Percentiles rank a stretch among this genome's conserved stretches.
Conservation (phyloP, 1,140 invertebrate genomes). For the Penaeus japonicus region DNA sequence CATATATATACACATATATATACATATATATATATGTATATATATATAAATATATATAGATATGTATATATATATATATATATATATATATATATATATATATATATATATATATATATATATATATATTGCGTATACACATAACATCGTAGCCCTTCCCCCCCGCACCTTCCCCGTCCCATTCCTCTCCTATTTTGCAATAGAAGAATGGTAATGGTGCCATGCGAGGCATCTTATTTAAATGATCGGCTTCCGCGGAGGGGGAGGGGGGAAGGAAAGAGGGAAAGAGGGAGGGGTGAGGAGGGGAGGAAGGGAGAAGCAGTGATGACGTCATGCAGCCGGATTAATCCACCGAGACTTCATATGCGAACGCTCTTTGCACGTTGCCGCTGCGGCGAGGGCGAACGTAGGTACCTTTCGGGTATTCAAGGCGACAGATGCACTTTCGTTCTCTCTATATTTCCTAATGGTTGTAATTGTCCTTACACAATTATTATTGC, state of each 20-base stretch:
- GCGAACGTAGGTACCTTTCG: not conserved
- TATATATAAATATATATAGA: not conserved
- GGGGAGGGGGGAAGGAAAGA: not conserved
- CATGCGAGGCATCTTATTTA: not conserved
- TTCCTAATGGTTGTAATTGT: slow-evolving; percentile 23
- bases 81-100: slow-evolving; percentile 8
- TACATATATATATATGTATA: not conserved
- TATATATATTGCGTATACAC: not conserved
- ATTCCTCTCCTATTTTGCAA: not conserved
- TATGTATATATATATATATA: not conserved
- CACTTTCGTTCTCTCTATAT: not conserved
- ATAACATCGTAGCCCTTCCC: not conserved
- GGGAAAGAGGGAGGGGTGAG: too few relatives aligned
- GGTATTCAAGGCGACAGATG: not conserved
- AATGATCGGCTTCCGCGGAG: not conserved
- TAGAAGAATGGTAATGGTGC: too few relatives aligned
- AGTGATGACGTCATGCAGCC: too few relatives aligned
- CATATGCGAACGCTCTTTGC: too few relatives aligned
- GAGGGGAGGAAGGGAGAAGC: too few relatives aligned
- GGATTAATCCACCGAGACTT: too few relatives aligned
- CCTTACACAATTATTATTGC: slow-evolving; percentile 38
- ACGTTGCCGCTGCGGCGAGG: too few relatives aligned
- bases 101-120: not conserved
- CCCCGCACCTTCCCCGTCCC: not conserved
- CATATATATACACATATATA: not conserved